Evolutionary conservation across 1,140 invertebrate species (phyloP), one percentile per base, ranked within the genome.

Genomic region (Stegodyphus dumicola): DNA sequence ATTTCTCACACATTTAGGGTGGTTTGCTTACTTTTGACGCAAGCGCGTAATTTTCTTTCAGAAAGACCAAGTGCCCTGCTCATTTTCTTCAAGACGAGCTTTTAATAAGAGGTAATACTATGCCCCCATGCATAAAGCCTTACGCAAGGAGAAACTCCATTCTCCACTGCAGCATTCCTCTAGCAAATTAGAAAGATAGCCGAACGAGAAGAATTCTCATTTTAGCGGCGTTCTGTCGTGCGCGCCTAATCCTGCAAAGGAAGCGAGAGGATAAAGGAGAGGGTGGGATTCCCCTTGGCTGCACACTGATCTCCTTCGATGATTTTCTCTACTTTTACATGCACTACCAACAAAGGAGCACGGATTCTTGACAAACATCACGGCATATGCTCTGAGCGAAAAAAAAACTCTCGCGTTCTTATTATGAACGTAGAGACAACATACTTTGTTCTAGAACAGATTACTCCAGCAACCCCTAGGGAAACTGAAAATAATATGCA

Each of bases 281-380:
- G 15, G n/a, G 52, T 15, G 48, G n/a, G 10, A 33, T 77, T 67
- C 33, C 76, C 17, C 76, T 66, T 77, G 60, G 64, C 15, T 77
- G 65, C 51, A 67, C 64, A 48, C 67, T 67, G 48, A 77, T 56
- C 60, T 77, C 17, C 67, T 49, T 49, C 65, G 48, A 66, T 77
- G 76, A 33, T 51, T 77, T 77, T 77, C 76, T 77, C 17, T 56
- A 77, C 76, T 77, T 67, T 77, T 66, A 77, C 18, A 75, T 75
- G 73, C 73, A 18, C 60, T 56, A 52, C 76, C 64, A 56, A 77
- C 76, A 77, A 77, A 77, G 60, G 64, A 67, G 51, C 76, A 65
- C 49, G 76, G 67, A 77, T 77, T 77, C 60, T 67, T 77, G 76
- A 77, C 76, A 77, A 77, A 77, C 49, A 77, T 60, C 33, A 64